Base-by-base conservation (phyloP, 2,888 invertebrate species). In the Baccha elongata region DNA sequence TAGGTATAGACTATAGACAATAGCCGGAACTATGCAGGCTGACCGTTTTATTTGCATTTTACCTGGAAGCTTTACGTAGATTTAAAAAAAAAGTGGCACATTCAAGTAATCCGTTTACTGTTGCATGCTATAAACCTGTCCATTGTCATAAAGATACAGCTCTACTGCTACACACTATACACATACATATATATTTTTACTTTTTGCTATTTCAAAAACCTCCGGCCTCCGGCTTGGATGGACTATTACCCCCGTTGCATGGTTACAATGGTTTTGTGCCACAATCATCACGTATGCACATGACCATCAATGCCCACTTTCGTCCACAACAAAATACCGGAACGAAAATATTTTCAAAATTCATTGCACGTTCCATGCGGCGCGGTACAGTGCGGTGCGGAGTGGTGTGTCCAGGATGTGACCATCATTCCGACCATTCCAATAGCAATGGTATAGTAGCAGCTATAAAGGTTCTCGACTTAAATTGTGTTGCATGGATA, bases 81-180 rank as follows among this genome's bases (percentile, higher is more conserved):
- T 2, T 6, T 5, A n/a, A 53, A 62, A 53, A 44, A 26, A 53
- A 64, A 68, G 10, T 53, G 26, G n/a, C 19, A 40, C 52, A 71
- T 64, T 64, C 76, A 55, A 76, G 76, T 76, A 76, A 76, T 76
- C 71, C 71, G 62, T 60, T 76, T 71, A 64, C 62, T 71, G 71
- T 62, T 53, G 71, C 71, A 76, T 71, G 37, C 21, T 26, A 37
- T 32, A 32, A 21, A 64, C 19, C 21, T 46, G 69, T 32, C 37
- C 62, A 62, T 53, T 46, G 62, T 53, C 53, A 44, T 53, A 46
- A 11, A 73, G 23, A 17, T 58, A 42, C 11, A 17, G n/a, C n/a
- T n/a, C n/a, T n/a, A n/a, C n/a, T n/a, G n/a, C n/a, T 29, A 21
- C 26, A 23, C n/a, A 3, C 10, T 17, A 23, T 37, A 4, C 1